These are phyloP conservation scores for Acholoe squamosa DNA, from an alignment of 2,888 invertebrate genomes.

Conservation along the genomic window DNA sequence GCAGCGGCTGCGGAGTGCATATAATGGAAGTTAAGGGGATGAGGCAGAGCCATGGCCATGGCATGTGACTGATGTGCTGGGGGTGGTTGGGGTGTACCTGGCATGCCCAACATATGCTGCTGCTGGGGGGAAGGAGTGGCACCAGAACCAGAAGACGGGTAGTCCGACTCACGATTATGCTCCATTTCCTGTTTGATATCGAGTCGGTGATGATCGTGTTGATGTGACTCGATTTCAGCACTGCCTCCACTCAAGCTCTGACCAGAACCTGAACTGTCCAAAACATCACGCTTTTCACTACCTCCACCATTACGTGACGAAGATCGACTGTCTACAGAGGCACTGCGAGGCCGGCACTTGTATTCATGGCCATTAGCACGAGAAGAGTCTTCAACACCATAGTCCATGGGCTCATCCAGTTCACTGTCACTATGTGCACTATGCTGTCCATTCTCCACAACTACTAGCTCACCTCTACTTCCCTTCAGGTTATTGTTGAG, in stretches of 20 bases:
- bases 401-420: conserved; percentile 50
- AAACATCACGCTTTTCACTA: conserved; percentile 29
- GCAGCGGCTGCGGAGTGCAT: conserved; percentile 66
- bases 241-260: conserved; percentile 56
- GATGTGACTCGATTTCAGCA: conserved; percentile 59
- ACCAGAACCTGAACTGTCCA: conserved; percentile 52
- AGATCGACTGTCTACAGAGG: conserved; percentile 41
- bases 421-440: conserved; percentile 49
- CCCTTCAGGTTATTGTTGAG: conserved; percentile 8
- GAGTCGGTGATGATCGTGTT: conserved; percentile 1
- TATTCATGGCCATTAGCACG: conserved; percentile 50
- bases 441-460: conserved; percentile 32
- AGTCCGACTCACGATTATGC: conserved; percentile 56
- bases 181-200: conserved; percentile 56
- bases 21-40: conserved; percentile 71
- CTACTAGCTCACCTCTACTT: not conserved
- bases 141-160: not conserved
- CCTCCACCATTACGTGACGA: conserved; percentile 35
- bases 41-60: conserved; percentile 71
- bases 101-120: conserved; percentile 29
- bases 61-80: conserved; percentile 62
- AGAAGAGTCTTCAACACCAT: not conserved
- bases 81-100: conserved; percentile 62
- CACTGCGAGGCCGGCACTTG: conserved; percentile 46
- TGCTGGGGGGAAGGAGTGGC: conserved; percentile 48